Evolutionary conservation across 30 jellyfish, hydroid and myxozoan species (phyloP).

Genomic region (Aurelia sp.): DNA sequence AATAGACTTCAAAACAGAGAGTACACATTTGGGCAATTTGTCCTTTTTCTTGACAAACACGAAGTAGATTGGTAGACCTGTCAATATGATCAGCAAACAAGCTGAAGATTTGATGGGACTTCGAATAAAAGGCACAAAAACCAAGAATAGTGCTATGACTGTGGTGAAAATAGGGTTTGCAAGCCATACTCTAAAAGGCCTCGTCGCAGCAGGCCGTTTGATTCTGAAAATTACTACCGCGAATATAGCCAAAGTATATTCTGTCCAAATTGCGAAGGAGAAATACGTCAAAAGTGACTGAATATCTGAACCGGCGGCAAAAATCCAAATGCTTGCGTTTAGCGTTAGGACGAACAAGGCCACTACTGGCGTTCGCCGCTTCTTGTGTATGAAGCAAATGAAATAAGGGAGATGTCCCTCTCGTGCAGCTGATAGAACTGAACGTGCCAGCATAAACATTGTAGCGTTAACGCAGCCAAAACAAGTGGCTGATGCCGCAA

Average conservation of each 20-base stretch:
- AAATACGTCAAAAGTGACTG: constrained; percentile 21
- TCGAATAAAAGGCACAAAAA: constrained; percentile 34
- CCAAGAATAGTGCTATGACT: constrained; percentile 34
- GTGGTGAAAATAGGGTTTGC: constrained; percentile 38
- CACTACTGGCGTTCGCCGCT: constrained; percentile 20
- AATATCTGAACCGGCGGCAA: not conserved
- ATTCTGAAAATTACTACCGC: constrained; percentile 55
- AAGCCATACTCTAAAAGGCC: constrained; percentile 78
- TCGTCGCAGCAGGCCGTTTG: constrained; percentile 36
- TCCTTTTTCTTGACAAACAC: too few relatives aligned
- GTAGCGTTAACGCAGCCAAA: constrained; percentile 14
- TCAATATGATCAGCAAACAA: not conserved
- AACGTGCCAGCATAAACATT: not conserved
- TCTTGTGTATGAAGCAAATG: constrained; percentile 16
- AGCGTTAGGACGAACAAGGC: not conserved
- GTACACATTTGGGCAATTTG: too few relatives aligned
- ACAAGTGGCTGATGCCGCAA: constrained; percentile 20
- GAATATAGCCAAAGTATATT: constrained; percentile 26
- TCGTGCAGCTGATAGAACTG: constrained; percentile 17
- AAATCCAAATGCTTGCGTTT: constrained; percentile 1
- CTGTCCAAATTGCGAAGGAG: constrained; percentile 47
- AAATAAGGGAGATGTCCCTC: constrained; percentile 40
- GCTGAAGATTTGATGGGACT: constrained; percentile 24
- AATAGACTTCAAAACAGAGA: too few relatives aligned
- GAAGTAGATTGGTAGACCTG: not conserved